A percentile compares a stretch with the other conserved stretches of the same genome.
Conservation (phyloP, 2,888 invertebrate species). For the Lasioglossum lativentre region DNA sequence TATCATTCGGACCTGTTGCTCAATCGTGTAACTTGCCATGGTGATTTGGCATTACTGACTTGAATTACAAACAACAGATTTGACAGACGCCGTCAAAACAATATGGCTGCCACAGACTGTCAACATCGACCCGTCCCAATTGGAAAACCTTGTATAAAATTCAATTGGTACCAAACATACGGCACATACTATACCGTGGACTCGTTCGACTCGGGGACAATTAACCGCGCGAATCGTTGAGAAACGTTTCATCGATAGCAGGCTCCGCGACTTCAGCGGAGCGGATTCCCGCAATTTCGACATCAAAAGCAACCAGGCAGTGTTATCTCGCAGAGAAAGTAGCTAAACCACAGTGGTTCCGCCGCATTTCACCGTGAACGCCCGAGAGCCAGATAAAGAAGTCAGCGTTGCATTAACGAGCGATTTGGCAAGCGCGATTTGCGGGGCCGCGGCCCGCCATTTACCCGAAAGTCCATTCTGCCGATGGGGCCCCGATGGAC, state of each 20-base stretch:
- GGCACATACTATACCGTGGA: too few species aligned
- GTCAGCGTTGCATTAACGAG: conserved; percentile 26
- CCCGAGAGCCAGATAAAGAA: conserved; percentile 12
- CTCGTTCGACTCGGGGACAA: background rate
- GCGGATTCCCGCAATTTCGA: background rate
- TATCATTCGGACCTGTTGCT: too few species aligned
- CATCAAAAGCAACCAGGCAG: conserved; percentile 4
- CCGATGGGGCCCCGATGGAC: conserved; percentile 28
- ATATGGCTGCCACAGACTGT: too few species aligned
- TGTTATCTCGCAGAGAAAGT: background rate
- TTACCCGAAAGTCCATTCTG: conserved; percentile 40
- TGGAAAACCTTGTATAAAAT: too few species aligned
- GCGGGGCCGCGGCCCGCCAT: conserved; percentile 23
- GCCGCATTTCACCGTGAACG: conserved; percentile 7
- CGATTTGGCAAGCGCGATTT: conserved; percentile 46
- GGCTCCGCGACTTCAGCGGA: background rate
- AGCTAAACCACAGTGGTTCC: background rate
- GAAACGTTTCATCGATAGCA: background rate
- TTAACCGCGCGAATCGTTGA: background rate
- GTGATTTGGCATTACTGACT: too few species aligned
- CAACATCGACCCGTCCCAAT: too few species aligned
- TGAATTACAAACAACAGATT: too few species aligned
- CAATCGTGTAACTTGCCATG: too few species aligned
- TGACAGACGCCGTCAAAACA: too few species aligned
- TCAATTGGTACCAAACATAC: background rate